These are phyloP conservation scores for Xiphophorus birchmanni DNA, from an alignment of 2,797 vertebrate species.

Conservation along the genomic window DNA sequence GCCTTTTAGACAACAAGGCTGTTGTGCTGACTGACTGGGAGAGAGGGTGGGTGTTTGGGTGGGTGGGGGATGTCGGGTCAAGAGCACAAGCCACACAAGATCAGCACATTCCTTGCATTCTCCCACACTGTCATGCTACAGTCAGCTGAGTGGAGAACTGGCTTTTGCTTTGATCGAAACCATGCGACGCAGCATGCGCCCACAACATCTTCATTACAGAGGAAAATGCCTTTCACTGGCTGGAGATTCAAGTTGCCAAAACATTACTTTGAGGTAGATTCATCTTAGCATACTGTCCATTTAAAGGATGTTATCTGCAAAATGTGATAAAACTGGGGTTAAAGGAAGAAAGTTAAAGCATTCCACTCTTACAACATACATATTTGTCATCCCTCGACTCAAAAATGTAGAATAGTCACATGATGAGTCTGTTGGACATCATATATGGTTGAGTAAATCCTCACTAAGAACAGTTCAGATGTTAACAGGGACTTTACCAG, in stretches of 20 bases:
- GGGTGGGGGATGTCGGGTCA: slow-evolving; percentile 46
- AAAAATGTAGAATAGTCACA: slow-evolving; percentile 10
- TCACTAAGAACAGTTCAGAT: slow-evolving; percentile 28
- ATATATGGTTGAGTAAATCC: slow-evolving; percentile 21
- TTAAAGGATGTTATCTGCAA: neutral
- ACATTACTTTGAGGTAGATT: neutral
- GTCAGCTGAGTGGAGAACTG: slow-evolving; percentile 78
- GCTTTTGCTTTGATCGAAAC: slow-evolving; percentile 61
- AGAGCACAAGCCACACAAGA: slow-evolving; percentile 65
- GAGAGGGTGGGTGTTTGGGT: slow-evolving; percentile 7
- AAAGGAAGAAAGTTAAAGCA: neutral
- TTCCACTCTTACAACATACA: neutral
- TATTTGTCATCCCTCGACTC: slow-evolving; percentile 1
- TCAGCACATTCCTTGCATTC: slow-evolving; percentile 83
- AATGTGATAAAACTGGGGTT: neutral
- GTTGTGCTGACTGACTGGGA: slow-evolving; percentile 54
- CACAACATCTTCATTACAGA: slow-evolving; percentile 28
- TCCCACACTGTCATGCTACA: slow-evolving; percentile 76
- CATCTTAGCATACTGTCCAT: neutral
- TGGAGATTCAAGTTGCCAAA: slow-evolving; percentile 12
- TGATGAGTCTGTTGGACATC: slow-evolving; percentile 13
- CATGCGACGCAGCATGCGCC: slow-evolving; percentile 25
- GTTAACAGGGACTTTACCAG: slow-evolving; percentile 52
- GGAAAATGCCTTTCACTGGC: slow-evolving; percentile 12
- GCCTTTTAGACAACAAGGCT: slow-evolving; percentile 64